These are phyloP conservation scores for Rhagonycha fulva DNA, from an alignment of 2,888 invertebrate genomes.

Conservation along the genomic window DNA sequence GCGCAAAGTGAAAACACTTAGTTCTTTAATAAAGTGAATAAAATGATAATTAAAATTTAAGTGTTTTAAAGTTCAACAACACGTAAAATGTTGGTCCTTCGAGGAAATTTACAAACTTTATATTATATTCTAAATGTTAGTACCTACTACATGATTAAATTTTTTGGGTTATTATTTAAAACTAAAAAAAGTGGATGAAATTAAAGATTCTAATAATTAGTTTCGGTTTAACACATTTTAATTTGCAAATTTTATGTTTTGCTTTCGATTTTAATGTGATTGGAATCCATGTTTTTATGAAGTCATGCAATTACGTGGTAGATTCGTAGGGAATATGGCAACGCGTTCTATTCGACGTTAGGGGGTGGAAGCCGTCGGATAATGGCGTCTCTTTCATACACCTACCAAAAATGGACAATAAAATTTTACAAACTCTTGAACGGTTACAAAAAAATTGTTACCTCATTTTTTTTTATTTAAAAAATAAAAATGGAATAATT, in stretches of 20 bases:
- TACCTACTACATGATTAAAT: neutral
- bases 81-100: neutral
- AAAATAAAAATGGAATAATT: too few relatives aligned
- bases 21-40: neutral
- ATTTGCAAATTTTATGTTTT: neutral
- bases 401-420: neutral
- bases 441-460: too few relatives aligned
- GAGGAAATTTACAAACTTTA: neutral
- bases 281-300: constrained; percentile 7
- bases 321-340: constrained; percentile 5
- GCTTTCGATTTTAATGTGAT: neutral
- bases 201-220: neutral
- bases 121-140: neutral
- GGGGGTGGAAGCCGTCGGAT: constrained; percentile 11
- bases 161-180: neutral
- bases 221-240: neutral
- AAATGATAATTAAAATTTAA: neutral
- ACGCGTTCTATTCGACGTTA: neutral
- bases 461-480: too few relatives aligned
- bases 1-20: neutral
- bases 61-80: neutral
- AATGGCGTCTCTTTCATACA: constrained; percentile 6
- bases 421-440: neutral
- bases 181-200: neutral
- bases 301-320: neutral